Percentiles rank a stretch among this genome's conserved stretches.
phyloP scores from a whole-genome alignment of 2,113 vertebrate genomes.

The Peromyscus maniculatus region DNA sequence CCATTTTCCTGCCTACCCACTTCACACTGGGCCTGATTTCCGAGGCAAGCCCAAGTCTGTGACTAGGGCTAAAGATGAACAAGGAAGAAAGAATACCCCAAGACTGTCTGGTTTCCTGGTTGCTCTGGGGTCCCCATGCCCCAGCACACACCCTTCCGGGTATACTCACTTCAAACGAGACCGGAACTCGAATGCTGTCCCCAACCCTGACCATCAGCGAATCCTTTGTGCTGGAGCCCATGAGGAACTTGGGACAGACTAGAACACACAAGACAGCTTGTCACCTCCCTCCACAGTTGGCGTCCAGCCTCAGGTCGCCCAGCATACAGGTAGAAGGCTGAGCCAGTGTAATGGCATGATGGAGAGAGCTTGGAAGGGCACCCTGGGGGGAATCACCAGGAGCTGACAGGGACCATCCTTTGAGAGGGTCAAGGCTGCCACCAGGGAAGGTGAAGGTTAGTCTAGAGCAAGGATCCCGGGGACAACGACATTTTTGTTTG shows the following conservation, averaged over 20 bases:
- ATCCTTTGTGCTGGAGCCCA: conserved; percentile 89
- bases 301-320: background rate
- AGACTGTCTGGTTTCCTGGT: background rate
- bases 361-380: background rate
- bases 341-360: background rate
- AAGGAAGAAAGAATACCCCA: background rate
- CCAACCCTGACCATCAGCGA: conserved; percentile 91
- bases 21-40: background rate
- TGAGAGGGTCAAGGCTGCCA: background rate
- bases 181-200: conserved; percentile 88
- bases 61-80: background rate
- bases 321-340: background rate
- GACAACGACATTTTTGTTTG: background rate
- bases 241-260: conserved; percentile 92
- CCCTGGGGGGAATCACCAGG: background rate
- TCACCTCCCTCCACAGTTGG: background rate
- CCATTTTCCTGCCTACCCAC: background rate
- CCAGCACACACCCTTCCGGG: background rate
- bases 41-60: background rate
- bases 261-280: conserved; percentile 32
- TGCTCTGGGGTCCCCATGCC: background rate
- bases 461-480: background rate
- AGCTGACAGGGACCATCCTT: background rate
- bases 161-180: conserved; percentile 92
- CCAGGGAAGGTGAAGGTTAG: background rate